Conservation (phyloP, 2,888 invertebrate species). For the Aporophyla nigra region DNA sequence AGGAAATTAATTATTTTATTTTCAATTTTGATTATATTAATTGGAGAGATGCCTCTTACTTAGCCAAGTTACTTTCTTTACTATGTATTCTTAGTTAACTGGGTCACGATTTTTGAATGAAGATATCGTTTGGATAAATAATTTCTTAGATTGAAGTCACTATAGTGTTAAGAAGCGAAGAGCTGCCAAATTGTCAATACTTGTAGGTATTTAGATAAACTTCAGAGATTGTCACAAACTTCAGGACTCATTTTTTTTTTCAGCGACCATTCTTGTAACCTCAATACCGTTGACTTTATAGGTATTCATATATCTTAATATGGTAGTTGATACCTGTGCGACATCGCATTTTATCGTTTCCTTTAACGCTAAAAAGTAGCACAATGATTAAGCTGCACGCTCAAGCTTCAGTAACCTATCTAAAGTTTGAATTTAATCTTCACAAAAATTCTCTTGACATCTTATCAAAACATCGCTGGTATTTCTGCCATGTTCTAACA, state of each 20-base stretch:
- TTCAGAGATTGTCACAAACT: constrained; percentile 25
- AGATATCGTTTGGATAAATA: background rate
- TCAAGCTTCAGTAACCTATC: background rate
- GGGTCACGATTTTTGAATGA: constrained; percentile 21
- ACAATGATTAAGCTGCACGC: background rate
- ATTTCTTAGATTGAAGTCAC: constrained; percentile 7
- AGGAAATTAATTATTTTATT: constrained; percentile 47
- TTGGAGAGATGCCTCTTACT: constrained; percentile 31
- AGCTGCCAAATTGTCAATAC: constrained; percentile 20
- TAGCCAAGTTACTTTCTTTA: constrained; percentile 15
- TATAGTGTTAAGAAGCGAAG: background rate
- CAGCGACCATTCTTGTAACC: background rate
- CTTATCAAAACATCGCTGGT: background rate
- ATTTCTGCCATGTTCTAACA: background rate
- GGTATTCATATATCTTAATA: constrained; percentile 15
- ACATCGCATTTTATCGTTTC: background rate
- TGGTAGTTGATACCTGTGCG: constrained; percentile 3
- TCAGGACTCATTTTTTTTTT: constrained; percentile 18
- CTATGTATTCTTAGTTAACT: constrained; percentile 23
- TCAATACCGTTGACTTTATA: background rate
- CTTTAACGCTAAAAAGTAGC: background rate
- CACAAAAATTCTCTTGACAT: background rate
- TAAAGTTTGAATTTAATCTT: background rate
- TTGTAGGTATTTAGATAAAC: background rate
- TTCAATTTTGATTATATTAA: constrained; percentile 47